Percentiles rank a stretch among this genome's conserved stretches.
phyloP scores from a whole-genome alignment of 92 coral and sea anemone species.

The Muricea muricata region DNA sequence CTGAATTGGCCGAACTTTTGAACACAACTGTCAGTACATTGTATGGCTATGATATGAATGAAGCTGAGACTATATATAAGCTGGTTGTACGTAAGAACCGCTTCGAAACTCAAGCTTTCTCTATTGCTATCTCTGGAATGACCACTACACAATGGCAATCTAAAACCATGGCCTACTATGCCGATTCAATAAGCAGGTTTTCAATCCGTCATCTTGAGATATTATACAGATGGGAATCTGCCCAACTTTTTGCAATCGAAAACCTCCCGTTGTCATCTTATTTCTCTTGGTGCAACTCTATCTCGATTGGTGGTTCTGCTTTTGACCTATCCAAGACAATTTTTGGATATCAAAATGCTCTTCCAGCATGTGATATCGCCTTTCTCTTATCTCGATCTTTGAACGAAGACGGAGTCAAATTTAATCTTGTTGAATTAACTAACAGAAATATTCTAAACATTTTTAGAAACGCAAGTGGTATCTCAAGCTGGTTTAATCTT shows the following conservation, averaged over 20 bases:
- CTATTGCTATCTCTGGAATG: background rate
- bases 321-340: too few species aligned
- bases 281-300: conserved; percentile 28
- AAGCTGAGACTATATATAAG: too few species aligned
- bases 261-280: conserved; percentile 12
- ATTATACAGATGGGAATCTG: conserved; percentile 30
- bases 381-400: conserved; percentile 34
- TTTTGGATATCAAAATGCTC: conserved; percentile 12
- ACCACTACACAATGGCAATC: conserved; percentile 46
- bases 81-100: conserved; percentile 24
- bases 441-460: too few species aligned
- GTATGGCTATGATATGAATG: too few species aligned
- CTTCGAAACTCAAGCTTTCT: conserved; percentile 18
- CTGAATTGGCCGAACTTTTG: too few species aligned
- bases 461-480: too few species aligned
- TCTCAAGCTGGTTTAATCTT: too few species aligned
- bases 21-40: too few species aligned
- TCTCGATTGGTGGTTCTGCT: too few species aligned
- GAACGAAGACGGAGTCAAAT: conserved; percentile 13
- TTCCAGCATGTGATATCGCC: conserved; percentile 16
- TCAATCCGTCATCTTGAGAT: too few species aligned
- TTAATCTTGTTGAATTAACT: too few species aligned
- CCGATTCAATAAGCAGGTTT: background rate
- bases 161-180: conserved; percentile 29
- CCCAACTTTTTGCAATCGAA: conserved; percentile 34